Base-by-base conservation (phyloP, 2,113 vertebrate species). In the Pampusana beccarii region DNA sequence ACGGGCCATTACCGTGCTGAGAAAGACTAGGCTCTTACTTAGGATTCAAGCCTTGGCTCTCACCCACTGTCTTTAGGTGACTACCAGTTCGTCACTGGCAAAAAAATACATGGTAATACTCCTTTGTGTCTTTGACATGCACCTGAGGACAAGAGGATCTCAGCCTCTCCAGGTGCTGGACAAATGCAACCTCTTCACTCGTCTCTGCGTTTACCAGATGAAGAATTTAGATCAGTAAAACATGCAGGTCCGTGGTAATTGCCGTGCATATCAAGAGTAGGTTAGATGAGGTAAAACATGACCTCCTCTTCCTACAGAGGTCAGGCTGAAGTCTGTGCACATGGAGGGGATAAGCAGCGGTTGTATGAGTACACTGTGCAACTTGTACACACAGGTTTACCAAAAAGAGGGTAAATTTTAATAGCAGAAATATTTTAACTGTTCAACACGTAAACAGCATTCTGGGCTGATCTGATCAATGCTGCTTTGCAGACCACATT, bases 401-500 rank as follows among this genome's bases (percentile, higher is more conserved):
- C 87, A 93, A 87, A 93, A 92, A 46, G 62, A 71, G 42, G 40
- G 56, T 93, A 93, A 79, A 92, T 95, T 90, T 93, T 95, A 93
- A 92, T 80, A 77, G 86, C 83, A 90, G 88, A 91, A 94, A 77
- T 97, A 94, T 95, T 97, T 97, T 81, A 97, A 94, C 91, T 62
- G 57, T 73, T 97, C 90, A 92, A 46, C 88, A 96, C 53, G 88
- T 95, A 97, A 97, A 88, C 95, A 96, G 83, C 87, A 65, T 70
- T 97, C 93, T 77, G 90, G 69, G 91, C 85, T 95, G 94, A 95
- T 95, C 95, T 90, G 97, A 97, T 97, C 97, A 90, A 96, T 96
- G 91, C 91, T 60, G 85, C 91, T 88, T 73, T 93, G 93, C 91
- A 95, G 95, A 67, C 69, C 95, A 81, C 91, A 97, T 97, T 97